These are phyloP conservation scores for Caenorhabditis elegans DNA, from an alignment of 1,140 invertebrate genomes.

Conservation along the genomic window WBcel235 BX284603.4:10592501-10593000, in stretches of 20 bases:
- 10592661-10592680: too few species aligned
- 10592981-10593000: too few species aligned
- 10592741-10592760: neutral
- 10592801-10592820: neutral
- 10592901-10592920: conserved; percentile 9
- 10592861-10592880: too few species aligned
- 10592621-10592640: too few species aligned
- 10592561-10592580: neutral
- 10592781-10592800: neutral
- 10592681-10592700: neutral
- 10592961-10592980: neutral
- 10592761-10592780: neutral
- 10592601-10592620: too few species aligned
- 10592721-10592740: neutral
- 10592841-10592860: too few species aligned
- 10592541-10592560: conserved; percentile 3
- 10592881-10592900: neutral
- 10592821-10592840: conserved; percentile 20
- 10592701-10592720: neutral
- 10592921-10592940: conserved; percentile 13
- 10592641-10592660: too few species aligned
- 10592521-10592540: neutral
- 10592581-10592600: too few species aligned
- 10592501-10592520: conserved; percentile 20
- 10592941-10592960: neutral